A percentile compares a stretch with the other conserved stretches of the same genome.
Conservation (phyloP, 2,888 invertebrate genomes). For the Chromoteleia sp. region DNA sequence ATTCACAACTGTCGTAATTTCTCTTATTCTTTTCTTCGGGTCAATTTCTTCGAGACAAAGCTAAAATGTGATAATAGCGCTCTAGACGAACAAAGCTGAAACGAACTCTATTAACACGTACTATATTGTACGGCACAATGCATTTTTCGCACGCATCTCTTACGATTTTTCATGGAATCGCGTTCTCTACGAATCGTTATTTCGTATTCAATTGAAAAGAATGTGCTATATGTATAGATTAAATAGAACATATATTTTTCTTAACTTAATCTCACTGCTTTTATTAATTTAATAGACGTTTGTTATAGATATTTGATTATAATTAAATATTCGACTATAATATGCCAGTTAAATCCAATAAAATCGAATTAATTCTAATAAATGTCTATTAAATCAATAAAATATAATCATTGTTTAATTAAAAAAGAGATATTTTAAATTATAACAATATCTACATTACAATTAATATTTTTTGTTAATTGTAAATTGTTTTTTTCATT, state of each 20-base stretch:
- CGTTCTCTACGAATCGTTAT: neutral
- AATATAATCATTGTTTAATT: too few relatives aligned
- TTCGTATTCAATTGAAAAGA: neutral
- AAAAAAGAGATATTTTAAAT: too few relatives aligned
- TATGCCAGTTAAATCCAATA: too few relatives aligned
- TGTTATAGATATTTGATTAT: too few relatives aligned
- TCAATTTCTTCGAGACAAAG: slow-evolving; percentile 43
- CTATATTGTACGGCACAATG: slow-evolving; percentile 48
- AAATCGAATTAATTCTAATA: too few relatives aligned
- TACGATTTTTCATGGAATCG: neutral
- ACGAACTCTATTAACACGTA: slow-evolving; percentile 44
- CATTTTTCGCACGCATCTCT: slow-evolving; percentile 40
- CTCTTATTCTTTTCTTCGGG: slow-evolving; percentile 4
- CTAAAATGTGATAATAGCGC: slow-evolving; percentile 59
- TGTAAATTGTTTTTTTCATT: too few relatives aligned
- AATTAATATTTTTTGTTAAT: too few relatives aligned
- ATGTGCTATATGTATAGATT: neutral
- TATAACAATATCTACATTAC: too few relatives aligned
- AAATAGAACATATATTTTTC: neutral
- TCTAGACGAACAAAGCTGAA: slow-evolving; percentile 43
- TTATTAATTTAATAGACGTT: neutral
- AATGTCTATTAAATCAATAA: too few relatives aligned
- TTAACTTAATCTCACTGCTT: neutral
- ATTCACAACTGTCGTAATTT: neutral
- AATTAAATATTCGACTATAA: too few relatives aligned